Conservation (phyloP, 2,797 vertebrate species). For the Paratrypauchen microcephalus region DNA sequence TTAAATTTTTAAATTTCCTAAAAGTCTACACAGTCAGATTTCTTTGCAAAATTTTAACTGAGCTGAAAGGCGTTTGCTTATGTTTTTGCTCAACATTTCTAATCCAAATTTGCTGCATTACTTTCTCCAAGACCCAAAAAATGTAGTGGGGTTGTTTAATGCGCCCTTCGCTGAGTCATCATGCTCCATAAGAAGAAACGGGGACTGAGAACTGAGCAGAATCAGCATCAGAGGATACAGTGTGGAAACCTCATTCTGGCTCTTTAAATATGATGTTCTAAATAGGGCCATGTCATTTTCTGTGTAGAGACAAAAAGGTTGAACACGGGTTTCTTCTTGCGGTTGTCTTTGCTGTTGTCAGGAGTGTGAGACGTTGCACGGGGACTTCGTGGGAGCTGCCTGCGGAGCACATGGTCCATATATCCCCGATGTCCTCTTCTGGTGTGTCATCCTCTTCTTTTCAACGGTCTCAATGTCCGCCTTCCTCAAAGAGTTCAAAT, state of each 20-base stretch:
- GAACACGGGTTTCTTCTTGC: slow-evolving; percentile 3
- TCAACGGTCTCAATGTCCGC: slow-evolving; percentile 93
- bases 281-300: slow-evolving; percentile 2
- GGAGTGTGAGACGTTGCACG: slow-evolving; percentile 85
- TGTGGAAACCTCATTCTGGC: slow-evolving; percentile 23
- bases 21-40: too few species aligned
- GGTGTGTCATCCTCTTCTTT: slow-evolving; percentile 97
- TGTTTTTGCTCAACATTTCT: not conserved
- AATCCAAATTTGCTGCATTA: not conserved
- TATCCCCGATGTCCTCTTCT: slow-evolving; percentile 97
- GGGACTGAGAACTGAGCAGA: slow-evolving; percentile 47
- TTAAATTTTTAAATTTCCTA: not conserved
- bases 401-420: slow-evolving; percentile 93
- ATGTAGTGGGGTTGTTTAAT: slow-evolving; percentile 10
- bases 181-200: slow-evolving; percentile 25
- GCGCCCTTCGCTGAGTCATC: slow-evolving; percentile 21
- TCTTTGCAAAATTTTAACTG: not conserved
- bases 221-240: slow-evolving; percentile 26
- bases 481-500: slow-evolving; percentile 98
- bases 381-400: slow-evolving; percentile 86
- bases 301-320: not conserved
- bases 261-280: not conserved
- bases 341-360: slow-evolving; percentile 41
- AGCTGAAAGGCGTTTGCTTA: not conserved
- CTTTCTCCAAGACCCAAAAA: slow-evolving; percentile 6